A percentile compares a stretch with the other conserved stretches of the same genome.
Evolutionary conservation across 1,140 invertebrate genomes (phyloP).

Genomic region (Saccostrea echinata): DNA sequence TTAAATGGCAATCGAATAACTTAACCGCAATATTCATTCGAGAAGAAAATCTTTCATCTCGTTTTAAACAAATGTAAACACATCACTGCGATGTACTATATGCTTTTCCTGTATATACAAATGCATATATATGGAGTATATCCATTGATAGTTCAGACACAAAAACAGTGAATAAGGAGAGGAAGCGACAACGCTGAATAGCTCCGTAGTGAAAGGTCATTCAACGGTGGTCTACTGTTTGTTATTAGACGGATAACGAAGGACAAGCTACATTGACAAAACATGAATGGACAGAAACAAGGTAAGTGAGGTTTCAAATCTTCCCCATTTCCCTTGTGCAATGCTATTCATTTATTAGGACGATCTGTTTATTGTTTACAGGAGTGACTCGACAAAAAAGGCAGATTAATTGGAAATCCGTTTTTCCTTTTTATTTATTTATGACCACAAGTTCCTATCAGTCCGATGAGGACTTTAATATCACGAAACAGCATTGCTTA

Average conservation of each 20-base stretch:
- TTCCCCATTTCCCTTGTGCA: background rate
- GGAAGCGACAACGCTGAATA: background rate
- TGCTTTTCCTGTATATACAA: background rate
- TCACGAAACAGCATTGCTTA: background rate
- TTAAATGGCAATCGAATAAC: slow-evolving; percentile 27
- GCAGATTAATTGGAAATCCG: background rate
- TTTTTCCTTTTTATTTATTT: background rate
- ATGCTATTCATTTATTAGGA: background rate
- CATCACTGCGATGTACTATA: background rate
- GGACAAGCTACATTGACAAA: background rate
- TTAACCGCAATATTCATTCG: background rate
- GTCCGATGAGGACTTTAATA: background rate
- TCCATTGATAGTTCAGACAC: background rate
- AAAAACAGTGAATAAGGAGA: background rate
- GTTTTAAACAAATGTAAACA: background rate
- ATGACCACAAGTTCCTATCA: background rate
- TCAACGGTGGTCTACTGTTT: background rate
- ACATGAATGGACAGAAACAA: background rate
- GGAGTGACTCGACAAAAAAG: slow-evolving; percentile 6
- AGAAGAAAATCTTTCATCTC: slow-evolving; percentile 10
- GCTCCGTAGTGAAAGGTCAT: background rate
- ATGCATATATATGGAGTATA: background rate
- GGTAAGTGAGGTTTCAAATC: background rate
- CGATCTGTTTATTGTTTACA: background rate
- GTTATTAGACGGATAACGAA: background rate